Percentiles rank a stretch among this genome's conserved stretches.
Evolutionary conservation across 2,113 vertebrate genomes (phyloP).

Genomic region (Pterocles gutturalis): DNA sequence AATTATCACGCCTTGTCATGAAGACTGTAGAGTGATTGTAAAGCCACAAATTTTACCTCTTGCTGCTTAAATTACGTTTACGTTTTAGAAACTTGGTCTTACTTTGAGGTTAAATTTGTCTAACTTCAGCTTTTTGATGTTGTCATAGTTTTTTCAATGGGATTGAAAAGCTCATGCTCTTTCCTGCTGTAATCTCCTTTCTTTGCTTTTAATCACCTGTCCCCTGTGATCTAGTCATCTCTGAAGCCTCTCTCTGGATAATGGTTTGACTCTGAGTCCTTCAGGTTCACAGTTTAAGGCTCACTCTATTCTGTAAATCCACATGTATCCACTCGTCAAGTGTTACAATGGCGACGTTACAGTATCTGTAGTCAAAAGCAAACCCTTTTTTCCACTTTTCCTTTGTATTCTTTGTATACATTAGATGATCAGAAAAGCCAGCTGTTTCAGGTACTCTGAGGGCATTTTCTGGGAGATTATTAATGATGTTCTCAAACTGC

Average conservation of each 20-base stretch:
- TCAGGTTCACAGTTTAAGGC: neutral
- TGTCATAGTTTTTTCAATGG: neutral
- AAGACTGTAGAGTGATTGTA: neutral
- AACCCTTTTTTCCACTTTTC: neutral
- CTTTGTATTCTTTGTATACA: neutral
- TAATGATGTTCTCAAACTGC: neutral
- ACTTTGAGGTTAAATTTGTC: neutral
- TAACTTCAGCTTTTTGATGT: neutral
- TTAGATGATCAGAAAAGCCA: neutral
- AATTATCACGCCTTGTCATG: neutral
- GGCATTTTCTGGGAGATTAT: neutral
- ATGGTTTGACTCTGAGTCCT: neutral
- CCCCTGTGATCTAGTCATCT: neutral
- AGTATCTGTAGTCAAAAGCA: neutral
- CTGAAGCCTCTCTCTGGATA: neutral
- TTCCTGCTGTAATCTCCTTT: neutral
- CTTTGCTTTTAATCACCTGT: neutral
- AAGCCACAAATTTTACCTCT: neutral
- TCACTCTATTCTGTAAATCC: neutral
- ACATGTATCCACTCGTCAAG: rapidly evolving
- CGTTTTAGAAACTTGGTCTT: neutral
- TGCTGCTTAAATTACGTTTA: neutral
- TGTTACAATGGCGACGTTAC: neutral
- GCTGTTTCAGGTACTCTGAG: neutral
- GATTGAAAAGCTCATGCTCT: neutral